These are phyloP conservation scores for Melipona beecheii DNA, from an alignment of 2,888 invertebrate genomes.

Conservation along the genomic window DNA sequence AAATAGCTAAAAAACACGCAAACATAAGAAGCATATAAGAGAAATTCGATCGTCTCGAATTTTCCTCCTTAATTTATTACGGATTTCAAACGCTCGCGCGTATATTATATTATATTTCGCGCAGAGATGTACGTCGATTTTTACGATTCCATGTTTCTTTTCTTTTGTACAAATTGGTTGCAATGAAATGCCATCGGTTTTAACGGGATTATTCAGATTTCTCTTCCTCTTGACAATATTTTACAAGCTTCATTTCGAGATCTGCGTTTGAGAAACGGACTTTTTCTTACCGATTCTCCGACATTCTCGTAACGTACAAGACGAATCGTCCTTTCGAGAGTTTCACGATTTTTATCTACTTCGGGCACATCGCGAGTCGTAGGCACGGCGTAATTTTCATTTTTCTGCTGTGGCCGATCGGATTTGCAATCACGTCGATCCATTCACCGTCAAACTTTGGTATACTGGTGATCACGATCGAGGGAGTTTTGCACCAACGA, in stretches of 20 bases:
- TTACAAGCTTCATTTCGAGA: neutral
- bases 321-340: neutral
- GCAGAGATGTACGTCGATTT: neutral
- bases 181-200: conserved; percentile 2
- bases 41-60: conserved; percentile 1
- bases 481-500: neutral
- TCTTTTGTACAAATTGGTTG: conserved; percentile 2
- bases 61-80: neutral
- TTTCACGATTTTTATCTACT: conserved; percentile 12
- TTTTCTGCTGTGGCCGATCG: conserved; percentile 14
- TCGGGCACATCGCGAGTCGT: conserved; percentile 1
- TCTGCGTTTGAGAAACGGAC: neutral
- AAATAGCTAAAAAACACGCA: neutral
- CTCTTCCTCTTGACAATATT: conserved; percentile 5
- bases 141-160: neutral
- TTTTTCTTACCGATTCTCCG: neutral
- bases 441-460: neutral
- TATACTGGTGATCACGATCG: neutral
- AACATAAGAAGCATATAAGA: neutral
- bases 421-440: conserved; percentile 51
- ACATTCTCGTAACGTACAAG: neutral
- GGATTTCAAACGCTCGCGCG: neutral
- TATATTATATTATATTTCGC: neutral
- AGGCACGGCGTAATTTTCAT: conserved; percentile 12
- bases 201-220: neutral